Evolutionary conservation across 1,140 invertebrate genomes (phyloP), one percentile per base, ranked within the genome.

Genomic region (Hyles euphorbiae): DNA sequence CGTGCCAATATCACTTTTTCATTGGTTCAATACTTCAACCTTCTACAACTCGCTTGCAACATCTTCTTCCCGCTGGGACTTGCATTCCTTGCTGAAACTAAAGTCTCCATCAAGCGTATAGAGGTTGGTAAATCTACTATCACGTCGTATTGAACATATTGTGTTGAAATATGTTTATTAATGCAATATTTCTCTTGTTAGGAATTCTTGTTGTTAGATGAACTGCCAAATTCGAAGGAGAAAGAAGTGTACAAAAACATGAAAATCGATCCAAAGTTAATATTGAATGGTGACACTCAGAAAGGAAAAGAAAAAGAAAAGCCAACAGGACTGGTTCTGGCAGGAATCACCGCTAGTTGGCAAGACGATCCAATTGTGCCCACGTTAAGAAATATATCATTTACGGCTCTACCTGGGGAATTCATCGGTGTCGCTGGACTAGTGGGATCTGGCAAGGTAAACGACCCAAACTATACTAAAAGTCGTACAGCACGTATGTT

Each of bases 381-480:
- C 60, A 93, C 92, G 0, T 74, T 94, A n/a, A 89, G 90, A 50
- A 90, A 94, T 60, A 90, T 96, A 10, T 91, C 87, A 47, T 67
- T 95, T 9, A 87, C 84, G 3, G 89, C 93, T 1, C 79, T 88
- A 61, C 83, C 91, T 5, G 93, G 94, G 4, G 90, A 95, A 76
- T 90, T 96, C 44, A 81, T 94, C 49, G 94, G 93, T 8, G 81
- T 97, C 2, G 93, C 96, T 40, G 96, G 96, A 48, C 88, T 93
- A 44, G 95, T 97, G 33, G 95, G 95, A 43, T 89, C 94, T 53
- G 95, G 95, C 69, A 97, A 95, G 90, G 93, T 94, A 85, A 64
- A 52, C 33, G 70, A 40, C 8, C 8, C 8, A 5, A 5, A 5
- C 4, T 40, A 5, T 40, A 40, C 36, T 1, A 5, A 5, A 40